phyloP scores from a whole-genome alignment of 2,888 invertebrate species.

The Teleogryllus oceanicus region DNA sequence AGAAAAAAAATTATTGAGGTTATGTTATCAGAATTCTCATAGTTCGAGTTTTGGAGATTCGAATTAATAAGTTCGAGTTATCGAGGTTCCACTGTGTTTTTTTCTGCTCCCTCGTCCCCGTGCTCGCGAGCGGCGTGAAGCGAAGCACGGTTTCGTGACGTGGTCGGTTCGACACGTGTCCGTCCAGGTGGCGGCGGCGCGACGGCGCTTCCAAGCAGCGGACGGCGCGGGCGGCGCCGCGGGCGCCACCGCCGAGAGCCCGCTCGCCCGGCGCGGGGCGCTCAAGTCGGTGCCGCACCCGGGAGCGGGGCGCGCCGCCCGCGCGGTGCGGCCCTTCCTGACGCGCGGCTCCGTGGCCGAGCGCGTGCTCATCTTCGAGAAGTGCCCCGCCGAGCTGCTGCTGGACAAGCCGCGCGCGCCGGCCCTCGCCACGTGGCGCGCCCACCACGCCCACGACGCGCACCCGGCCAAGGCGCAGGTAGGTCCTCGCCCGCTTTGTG shows the following conservation, averaged over 20 bases:
- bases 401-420: conserved; percentile 65
- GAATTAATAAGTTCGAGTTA: no score
- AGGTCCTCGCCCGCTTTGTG: conserved; percentile 40
- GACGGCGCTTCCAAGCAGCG: conserved; percentile 22
- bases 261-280: conserved; percentile 18
- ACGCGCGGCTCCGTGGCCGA: conserved; percentile 89
- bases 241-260: conserved; percentile 28
- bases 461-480: conserved; percentile 54
- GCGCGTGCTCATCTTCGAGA: conserved; percentile 84
- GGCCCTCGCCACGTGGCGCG: conserved; percentile 50
- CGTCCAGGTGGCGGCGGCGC: not conserved
- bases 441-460: conserved; percentile 47
- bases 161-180: not conserved
- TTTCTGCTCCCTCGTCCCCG: no score
- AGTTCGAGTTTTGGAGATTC: no score
- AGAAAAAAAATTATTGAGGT: no score
- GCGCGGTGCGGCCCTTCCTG: conserved; percentile 78
- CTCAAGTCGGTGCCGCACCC: conserved; percentile 45
- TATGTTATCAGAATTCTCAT: no score
- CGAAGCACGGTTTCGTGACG: no score
- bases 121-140: no score
- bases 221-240: conserved; percentile 32
- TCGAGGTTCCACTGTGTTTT: no score
- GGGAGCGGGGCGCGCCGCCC: no score
- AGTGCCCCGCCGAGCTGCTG: conserved; percentile 77